A percentile compares a stretch with the other conserved stretches of the same genome.
These are phyloP conservation scores for Lampris incognitus DNA, from an alignment of 2,113 vertebrate species.

Conservation along the genomic window DNA sequence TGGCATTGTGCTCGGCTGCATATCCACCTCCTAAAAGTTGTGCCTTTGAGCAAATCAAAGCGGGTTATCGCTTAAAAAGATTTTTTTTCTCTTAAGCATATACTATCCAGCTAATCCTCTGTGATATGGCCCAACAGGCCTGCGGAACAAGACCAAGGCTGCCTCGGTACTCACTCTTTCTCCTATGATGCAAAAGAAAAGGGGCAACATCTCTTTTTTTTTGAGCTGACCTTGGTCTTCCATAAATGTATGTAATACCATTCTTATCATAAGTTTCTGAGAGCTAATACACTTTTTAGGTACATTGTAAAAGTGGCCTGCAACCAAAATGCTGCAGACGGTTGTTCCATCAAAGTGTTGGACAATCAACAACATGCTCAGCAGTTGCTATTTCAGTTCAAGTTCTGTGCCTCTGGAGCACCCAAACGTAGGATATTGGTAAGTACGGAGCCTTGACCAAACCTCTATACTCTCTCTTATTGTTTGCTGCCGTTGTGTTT, in stretches of 20 bases:
- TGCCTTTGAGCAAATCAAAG: slow-evolving; percentile 3
- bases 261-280: no score
- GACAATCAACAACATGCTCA: no score
- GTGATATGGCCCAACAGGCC: background rate
- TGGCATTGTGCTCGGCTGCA: background rate
- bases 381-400: background rate
- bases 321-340: no score
- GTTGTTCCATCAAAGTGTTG: no score
- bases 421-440: background rate
- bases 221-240: background rate
- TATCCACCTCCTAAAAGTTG: background rate
- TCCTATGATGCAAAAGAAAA: background rate
- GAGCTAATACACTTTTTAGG: no score
- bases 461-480: slow-evolving; percentile 20
- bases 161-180: background rate
- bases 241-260: background rate
- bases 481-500: slow-evolving; percentile 38
- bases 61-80: slow-evolving; percentile 8
- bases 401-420: background rate
- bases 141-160: background rate
- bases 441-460: slow-evolving; percentile 10
- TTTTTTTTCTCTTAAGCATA: slow-evolving; percentile 26
- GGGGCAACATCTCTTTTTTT: background rate
- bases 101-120: slow-evolving; percentile 20
- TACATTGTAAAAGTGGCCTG: no score